Evolutionary conservation across 2,888 invertebrate genomes (phyloP), one percentile per base, ranked within the genome.

Genomic region (Callyntrura guangdongensis): DNA sequence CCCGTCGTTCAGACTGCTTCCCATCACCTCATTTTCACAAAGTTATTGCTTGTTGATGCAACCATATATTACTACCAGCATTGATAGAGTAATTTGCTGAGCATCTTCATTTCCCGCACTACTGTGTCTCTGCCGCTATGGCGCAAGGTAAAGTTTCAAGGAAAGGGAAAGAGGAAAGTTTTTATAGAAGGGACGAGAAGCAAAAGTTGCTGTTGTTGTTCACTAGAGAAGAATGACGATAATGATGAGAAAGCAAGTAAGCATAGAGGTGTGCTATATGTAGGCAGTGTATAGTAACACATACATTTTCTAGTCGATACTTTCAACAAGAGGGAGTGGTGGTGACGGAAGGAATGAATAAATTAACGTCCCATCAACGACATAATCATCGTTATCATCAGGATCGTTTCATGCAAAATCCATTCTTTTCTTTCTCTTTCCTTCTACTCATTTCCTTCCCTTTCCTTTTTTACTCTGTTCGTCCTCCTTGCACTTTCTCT

Each of bases 361-460:
- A 86, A 86, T 86, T 86, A 86, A 86, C 77, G 86, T 77, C 64
- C 77, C 86, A 86, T 86, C 86, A 81, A 61, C 81, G 81, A 61
- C 81, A 81, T 47, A 81, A 81, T 81, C 81, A 81, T 77, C 77
- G 56, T 53, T 72, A 27, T 56, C 53, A 14, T 59, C 74, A 45
- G 20, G 17, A 72, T n/a, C 36, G 8, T 49, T 49, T 14, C 49
- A 67, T 72, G 53, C 17, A 86, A 86, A 86, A 72, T 56, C 74
- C 84, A 84, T 74, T 56, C 56, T 69, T 81, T 81, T 59, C 36
- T 56, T 59, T 36, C 36, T n/a, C 6, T 59, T 81, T 11, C 20
- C 36, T 25, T 14, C n/a, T 12, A 1, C 36, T 67, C 67, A 36
- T n/a, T n/a, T n/a, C n/a, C n/a, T n/a, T 25, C 64, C 25, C 9